Conservation (phyloP, 2,113 vertebrate species). For the Oncorhynchus clarkii region DNA sequence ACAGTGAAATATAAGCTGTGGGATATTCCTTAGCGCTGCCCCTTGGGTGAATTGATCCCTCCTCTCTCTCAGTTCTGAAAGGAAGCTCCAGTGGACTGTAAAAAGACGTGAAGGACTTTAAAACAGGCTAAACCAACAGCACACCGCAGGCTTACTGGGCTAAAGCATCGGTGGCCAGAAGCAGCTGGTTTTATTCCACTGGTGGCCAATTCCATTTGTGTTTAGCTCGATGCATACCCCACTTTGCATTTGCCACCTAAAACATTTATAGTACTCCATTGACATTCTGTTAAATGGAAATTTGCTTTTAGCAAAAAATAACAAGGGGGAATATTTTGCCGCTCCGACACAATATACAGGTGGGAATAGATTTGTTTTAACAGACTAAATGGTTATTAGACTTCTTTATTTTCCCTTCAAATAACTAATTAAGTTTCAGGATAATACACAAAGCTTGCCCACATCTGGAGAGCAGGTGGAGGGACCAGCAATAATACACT, state of each 20-base stretch:
- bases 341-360: neutral
- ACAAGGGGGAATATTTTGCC: too few species aligned
- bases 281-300: too few species aligned
- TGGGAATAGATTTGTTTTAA: too few species aligned
- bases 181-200: constrained; percentile 4
- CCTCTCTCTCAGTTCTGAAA: constrained; percentile 13
- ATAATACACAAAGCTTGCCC: too few species aligned
- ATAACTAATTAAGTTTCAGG: too few species aligned
- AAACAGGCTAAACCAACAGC: constrained; percentile 18
- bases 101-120: constrained; percentile 37
- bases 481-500: neutral
- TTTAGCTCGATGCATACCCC: neutral
- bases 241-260: neutral
- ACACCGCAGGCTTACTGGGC: neutral
- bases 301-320: too few species aligned
- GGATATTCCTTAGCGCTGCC: constrained; percentile 34
- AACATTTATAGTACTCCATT: too few species aligned
- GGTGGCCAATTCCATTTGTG: neutral
- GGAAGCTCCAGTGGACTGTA: constrained; percentile 38
- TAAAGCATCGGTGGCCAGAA: constrained; percentile 4
- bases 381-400: too few species aligned
- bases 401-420: too few species aligned
- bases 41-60: constrained; percentile 41
- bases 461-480: neutral
- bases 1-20: constrained; percentile 29